Percentiles rank a stretch among this genome's conserved stretches.
Conservation (phyloP, 2,113 vertebrate species). For the Tragelaphus buxtoni region DNA sequence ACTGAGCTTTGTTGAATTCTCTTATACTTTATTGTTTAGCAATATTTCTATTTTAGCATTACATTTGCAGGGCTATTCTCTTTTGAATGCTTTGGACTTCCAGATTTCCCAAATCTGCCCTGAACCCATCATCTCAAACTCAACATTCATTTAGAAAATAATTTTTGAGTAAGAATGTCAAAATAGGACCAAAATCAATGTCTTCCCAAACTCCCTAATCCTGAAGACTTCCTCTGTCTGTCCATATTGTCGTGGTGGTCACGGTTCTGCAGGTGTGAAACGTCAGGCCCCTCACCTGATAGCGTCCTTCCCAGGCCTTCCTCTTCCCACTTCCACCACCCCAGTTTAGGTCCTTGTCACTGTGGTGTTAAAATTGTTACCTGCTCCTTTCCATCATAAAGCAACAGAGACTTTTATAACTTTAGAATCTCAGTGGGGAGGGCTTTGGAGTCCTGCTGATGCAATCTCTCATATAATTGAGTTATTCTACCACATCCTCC, state of each 20-base stretch:
- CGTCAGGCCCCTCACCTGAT: accelerated
- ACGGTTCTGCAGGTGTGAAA: accelerated
- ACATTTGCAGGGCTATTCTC: accelerated
- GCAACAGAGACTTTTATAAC: not conserved
- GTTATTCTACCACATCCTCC: not conserved
- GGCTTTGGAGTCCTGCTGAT: not conserved
- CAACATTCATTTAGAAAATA: not conserved
- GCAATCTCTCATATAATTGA: not conserved
- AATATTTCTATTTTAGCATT: not conserved
- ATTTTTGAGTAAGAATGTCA: not conserved
- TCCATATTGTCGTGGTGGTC: not conserved
- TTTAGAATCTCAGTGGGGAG: not conserved
- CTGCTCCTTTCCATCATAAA: not conserved
- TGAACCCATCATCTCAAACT: not conserved
- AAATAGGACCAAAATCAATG: not conserved
- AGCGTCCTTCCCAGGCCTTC: not conserved
- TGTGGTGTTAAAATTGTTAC: not conserved
- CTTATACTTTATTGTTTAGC: not conserved
- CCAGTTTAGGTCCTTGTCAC: not conserved
- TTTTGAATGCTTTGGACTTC: not conserved
- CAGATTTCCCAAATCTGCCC: not conserved
- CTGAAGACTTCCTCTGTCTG: not conserved
- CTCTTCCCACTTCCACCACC: not conserved
- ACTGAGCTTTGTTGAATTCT: not conserved
- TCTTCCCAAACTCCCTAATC: not conserved